Evolutionary conservation across 2,888 invertebrate species (phyloP).

Genomic region (Orthonevra nobilis): DNA sequence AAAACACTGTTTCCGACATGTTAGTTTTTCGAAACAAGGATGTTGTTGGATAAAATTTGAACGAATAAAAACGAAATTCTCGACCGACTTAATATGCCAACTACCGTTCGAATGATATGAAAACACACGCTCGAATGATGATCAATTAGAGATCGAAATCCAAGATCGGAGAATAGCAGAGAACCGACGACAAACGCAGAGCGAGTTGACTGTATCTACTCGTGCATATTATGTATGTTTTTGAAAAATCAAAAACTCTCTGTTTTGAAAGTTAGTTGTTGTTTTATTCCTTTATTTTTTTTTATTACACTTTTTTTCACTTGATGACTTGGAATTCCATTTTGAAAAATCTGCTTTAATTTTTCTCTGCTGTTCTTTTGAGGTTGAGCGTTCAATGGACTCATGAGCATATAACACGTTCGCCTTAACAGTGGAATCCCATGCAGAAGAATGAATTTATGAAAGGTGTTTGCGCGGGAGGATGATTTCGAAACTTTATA

Average conservation of each 20-base stretch:
- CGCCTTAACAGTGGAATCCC: too few relatives aligned
- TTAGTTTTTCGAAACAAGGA: too few relatives aligned
- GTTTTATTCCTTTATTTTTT: not conserved
- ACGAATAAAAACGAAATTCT: not conserved
- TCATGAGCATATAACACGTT: too few relatives aligned
- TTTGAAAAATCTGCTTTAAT: constrained; percentile 1
- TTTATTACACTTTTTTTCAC: constrained; percentile 9
- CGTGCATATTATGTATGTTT: too few relatives aligned
- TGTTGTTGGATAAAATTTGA: not conserved
- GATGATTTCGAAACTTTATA: too few relatives aligned
- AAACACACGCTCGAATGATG: constrained; percentile 36
- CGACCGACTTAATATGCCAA: too few relatives aligned
- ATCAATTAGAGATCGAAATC: constrained; percentile 40
- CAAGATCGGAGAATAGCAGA: constrained; percentile 37
- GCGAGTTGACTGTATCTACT: constrained; percentile 12
- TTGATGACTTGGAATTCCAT: constrained; percentile 44
- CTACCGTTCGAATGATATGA: constrained; percentile 4
- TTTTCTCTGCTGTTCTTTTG: too few relatives aligned
- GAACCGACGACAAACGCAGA: constrained; percentile 44
- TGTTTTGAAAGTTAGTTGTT: not conserved
- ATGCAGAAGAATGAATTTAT: too few relatives aligned
- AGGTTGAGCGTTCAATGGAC: too few relatives aligned
- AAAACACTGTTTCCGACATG: too few relatives aligned
- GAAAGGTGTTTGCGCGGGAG: too few relatives aligned
- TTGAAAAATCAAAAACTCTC: constrained; percentile 34